phyloP scores from a whole-genome alignment of 2,888 invertebrate genomes.

The Mesoligia furuncula region DNA sequence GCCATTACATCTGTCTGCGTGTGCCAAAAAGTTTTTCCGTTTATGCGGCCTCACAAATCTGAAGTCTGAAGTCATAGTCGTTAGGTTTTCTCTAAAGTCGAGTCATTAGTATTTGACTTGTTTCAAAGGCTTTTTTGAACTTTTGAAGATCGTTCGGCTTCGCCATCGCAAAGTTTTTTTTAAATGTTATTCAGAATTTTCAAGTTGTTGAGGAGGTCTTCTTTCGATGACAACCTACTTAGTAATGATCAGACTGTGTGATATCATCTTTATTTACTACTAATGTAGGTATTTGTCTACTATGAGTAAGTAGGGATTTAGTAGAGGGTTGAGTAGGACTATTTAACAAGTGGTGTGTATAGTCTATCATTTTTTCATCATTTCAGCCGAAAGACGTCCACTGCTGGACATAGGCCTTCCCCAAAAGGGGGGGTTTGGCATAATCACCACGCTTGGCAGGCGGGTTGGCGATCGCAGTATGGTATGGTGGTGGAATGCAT shows the following conservation, averaged over 20 bases:
- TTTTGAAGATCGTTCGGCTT: slow-evolving; percentile 14
- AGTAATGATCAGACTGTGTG: not conserved
- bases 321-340: no score
- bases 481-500: no score
- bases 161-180: not conserved
- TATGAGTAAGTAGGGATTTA: not conserved
- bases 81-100: slow-evolving; percentile 38
- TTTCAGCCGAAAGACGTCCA: no score
- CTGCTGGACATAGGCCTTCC: no score
- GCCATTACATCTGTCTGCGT: slow-evolving; percentile 53
- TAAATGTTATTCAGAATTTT: slow-evolving; percentile 1
- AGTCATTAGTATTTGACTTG: slow-evolving; percentile 48
- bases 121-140: slow-evolving; percentile 37
- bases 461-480: no score
- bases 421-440: no score
- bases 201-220: not conserved
- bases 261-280: not conserved
- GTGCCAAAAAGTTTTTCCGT: slow-evolving; percentile 23
- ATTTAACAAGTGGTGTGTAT: not conserved
- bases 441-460: no score
- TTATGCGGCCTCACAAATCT: slow-evolving; percentile 32
- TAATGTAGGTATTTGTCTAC: not conserved
- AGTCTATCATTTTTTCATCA: no score
- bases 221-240: not conserved
- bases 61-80: slow-evolving; percentile 33